Evolutionary conservation across 2,113 vertebrate genomes (phyloP).

Genomic region (Toxostoma redivivum): DNA sequence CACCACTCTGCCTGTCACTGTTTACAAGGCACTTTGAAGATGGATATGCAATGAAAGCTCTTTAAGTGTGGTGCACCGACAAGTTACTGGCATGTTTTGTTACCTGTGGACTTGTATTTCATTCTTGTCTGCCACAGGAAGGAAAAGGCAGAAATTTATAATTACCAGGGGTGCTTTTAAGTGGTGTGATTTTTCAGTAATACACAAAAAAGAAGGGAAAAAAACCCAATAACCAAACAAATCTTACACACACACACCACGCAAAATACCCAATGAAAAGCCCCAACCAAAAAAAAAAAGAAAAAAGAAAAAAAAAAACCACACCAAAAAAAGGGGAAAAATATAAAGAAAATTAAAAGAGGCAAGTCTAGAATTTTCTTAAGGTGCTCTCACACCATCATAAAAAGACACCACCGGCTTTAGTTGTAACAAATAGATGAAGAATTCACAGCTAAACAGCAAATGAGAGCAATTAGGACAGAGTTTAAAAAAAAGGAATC

Average conservation of each 20-base stretch:
- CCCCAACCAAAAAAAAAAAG: background rate
- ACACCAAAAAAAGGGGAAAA: background rate
- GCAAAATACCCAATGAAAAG: background rate
- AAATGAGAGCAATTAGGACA: background rate
- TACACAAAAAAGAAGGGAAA: background rate
- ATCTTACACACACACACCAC: too few species aligned
- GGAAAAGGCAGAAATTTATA: background rate
- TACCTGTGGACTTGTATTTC: background rate
- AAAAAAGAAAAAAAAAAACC: too few species aligned
- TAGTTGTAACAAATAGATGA: background rate
- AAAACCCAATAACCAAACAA: background rate
- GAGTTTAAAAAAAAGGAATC: background rate
- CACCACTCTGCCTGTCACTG: background rate
- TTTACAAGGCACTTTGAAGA: background rate
- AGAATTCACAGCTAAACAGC: background rate
- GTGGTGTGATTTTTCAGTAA: background rate
- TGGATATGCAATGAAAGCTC: background rate
- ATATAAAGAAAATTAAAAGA: too few species aligned
- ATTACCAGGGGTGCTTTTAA: background rate
- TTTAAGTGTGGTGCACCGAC: background rate
- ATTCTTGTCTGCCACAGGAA: background rate
- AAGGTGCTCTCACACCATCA: background rate
- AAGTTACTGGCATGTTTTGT: background rate
- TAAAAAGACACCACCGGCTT: background rate
- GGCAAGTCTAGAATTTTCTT: background rate